phyloP scores from a whole-genome alignment of 2,888 invertebrate genomes.

The Erebia epiphron region DNA sequence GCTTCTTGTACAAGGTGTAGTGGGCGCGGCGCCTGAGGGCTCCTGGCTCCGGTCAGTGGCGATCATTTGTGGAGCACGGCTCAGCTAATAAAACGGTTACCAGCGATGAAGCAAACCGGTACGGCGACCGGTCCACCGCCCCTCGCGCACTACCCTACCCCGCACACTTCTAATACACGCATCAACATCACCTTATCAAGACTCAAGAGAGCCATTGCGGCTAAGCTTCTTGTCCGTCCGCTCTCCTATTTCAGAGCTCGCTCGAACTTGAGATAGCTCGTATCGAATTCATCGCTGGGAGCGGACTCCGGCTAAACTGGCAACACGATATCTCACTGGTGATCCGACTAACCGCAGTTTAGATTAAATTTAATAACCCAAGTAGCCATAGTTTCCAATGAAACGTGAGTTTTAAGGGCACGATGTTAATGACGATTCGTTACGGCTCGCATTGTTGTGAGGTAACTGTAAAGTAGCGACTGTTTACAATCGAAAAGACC shows the following conservation, averaged over 20 bases:
- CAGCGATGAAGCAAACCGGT: slow-evolving; percentile 76
- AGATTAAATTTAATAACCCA: slow-evolving; percentile 46
- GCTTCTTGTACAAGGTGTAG: slow-evolving; percentile 45
- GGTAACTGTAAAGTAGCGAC: slow-evolving; percentile 64
- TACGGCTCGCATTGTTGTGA: slow-evolving; percentile 48
- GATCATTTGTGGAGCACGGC: slow-evolving; percentile 77
- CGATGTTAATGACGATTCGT: slow-evolving; percentile 36
- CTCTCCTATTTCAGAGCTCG: slow-evolving; percentile 72
- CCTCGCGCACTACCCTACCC: slow-evolving; percentile 59
- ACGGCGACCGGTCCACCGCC: slow-evolving; percentile 68
- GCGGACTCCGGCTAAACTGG: slow-evolving; percentile 61
- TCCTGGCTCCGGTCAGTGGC: slow-evolving; percentile 56
- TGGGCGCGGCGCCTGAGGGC: slow-evolving; percentile 52
- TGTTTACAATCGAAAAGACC: slow-evolving; percentile 62
- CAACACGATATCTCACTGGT: slow-evolving; percentile 60
- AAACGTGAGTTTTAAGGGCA: slow-evolving; percentile 38
- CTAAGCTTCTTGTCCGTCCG: slow-evolving; percentile 67
- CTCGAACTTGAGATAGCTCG: slow-evolving; percentile 55
- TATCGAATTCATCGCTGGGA: slow-evolving; percentile 65
- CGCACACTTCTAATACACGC: slow-evolving; percentile 72
- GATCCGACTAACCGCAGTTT: slow-evolving; percentile 69
- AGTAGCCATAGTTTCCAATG: slow-evolving; percentile 33
- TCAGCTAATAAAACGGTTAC: slow-evolving; percentile 80
- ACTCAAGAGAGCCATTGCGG: slow-evolving; percentile 69
- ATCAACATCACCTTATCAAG: slow-evolving; percentile 76